A percentile compares a stretch with the other conserved stretches of the same genome.
phyloP scores from a whole-genome alignment of 2,797 vertebrate species.

The Enoplosus armatus region DNA sequence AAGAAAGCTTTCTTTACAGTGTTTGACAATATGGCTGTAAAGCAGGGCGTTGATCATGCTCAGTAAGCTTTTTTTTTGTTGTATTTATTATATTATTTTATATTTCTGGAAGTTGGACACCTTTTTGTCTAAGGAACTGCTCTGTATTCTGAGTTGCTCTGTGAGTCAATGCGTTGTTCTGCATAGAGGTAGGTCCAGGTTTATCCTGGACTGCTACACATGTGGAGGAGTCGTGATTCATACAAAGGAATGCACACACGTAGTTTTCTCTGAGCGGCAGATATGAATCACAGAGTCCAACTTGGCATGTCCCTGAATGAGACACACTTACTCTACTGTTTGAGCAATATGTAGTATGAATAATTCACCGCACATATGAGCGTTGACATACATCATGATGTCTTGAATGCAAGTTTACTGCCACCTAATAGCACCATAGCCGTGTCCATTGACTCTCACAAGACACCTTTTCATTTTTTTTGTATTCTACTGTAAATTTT shows the following conservation, averaged over 20 bases:
- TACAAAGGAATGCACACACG: constrained; percentile 6
- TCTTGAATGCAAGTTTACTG: too few relatives aligned
- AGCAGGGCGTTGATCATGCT: neutral
- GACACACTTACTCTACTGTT: neutral
- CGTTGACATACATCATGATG: neutral
- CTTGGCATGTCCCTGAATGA: neutral
- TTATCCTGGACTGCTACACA: neutral
- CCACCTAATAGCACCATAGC: neutral
- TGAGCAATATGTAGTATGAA: neutral
- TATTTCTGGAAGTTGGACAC: neutral
- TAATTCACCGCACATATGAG: neutral
- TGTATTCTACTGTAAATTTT: too few relatives aligned
- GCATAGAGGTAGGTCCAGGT: neutral
- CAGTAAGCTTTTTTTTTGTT: too few relatives aligned
- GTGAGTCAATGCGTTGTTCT: neutral
- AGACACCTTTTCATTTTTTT: too few relatives aligned
- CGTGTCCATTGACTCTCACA: too few relatives aligned
- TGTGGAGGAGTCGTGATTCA: constrained; percentile 15
- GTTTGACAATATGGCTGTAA: neutral
- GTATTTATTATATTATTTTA: too few relatives aligned
- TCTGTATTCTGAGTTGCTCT: neutral
- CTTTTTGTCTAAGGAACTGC: neutral
- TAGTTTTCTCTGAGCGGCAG: neutral
- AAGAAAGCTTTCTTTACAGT: neutral
- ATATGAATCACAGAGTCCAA: constrained; percentile 20